phyloP scores from a whole-genome alignment of 2,797 vertebrate species.

The Tarsius wallacei region DNA sequence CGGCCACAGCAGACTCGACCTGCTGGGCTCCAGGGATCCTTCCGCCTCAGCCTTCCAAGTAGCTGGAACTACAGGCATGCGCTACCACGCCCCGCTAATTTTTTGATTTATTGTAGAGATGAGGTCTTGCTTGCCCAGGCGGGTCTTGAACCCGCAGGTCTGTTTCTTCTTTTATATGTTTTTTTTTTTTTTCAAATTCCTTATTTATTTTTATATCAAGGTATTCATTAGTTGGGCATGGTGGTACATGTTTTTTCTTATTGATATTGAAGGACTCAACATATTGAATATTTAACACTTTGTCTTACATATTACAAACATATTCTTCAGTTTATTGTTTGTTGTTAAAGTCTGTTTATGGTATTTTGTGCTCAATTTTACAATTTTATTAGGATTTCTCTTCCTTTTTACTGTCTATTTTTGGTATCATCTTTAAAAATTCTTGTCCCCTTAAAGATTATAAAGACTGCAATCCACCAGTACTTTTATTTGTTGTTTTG shows the following conservation, averaged over 20 bases:
- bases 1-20: no score
- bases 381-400: constrained; percentile 16
- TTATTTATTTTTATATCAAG: constrained; percentile 53
- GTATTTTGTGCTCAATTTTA: background rate
- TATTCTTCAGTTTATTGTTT: background rate
- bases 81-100: no score
- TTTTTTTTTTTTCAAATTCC: background rate
- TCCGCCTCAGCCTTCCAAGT: no score
- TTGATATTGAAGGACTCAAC: background rate
- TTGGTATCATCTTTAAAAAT: constrained; percentile 20
- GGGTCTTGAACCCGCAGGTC: no score
- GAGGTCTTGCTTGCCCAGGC: no score
- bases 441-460: background rate
- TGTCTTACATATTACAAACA: constrained; percentile 24
- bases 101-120: no score
- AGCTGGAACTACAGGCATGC: no score
- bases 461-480: background rate
- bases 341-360: background rate
- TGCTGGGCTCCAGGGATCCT: no score
- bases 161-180: background rate
- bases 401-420: constrained; percentile 28
- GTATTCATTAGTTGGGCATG: background rate
- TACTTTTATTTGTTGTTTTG: constrained; percentile 19
- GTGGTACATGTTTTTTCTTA: background rate
- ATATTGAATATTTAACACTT: background rate